Conservation (phyloP, 64 coral and sea anemone species). For the Pocillopora damicornis region DNA sequence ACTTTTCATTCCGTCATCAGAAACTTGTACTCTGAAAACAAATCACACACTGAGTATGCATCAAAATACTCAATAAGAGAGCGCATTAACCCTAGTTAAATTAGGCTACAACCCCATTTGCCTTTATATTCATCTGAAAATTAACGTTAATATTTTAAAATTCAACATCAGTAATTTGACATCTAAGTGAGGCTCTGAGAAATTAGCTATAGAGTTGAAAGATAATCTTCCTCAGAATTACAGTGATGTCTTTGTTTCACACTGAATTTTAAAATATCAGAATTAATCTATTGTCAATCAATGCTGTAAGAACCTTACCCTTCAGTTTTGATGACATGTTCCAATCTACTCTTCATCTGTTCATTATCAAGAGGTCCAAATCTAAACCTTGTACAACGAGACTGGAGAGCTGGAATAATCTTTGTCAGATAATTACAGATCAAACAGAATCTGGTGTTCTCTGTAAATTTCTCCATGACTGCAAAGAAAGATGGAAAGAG, state of each 20-base stretch:
- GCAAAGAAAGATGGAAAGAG: not conserved
- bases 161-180: too few relatives aligned
- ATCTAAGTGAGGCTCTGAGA: too few relatives aligned
- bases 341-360: conserved; percentile 79
- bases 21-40: conserved; percentile 65
- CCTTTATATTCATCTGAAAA: too few relatives aligned
- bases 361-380: conserved; percentile 89
- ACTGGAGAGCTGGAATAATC: conserved; percentile 98
- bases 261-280: not conserved
- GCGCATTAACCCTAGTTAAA: not conserved
- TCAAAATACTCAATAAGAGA: not conserved
- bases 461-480: conserved; percentile 99
- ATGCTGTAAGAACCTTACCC: conserved; percentile 40
- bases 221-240: too few relatives aligned
- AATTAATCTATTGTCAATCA: too few relatives aligned
- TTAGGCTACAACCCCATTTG: too few relatives aligned
- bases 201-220: too few relatives aligned
- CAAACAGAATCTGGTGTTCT: conserved; percentile 98
- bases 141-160: too few relatives aligned
- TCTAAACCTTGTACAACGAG: conserved; percentile 89
- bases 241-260: not conserved
- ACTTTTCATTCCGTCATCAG: conserved; percentile 86
- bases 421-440: conserved; percentile 98
- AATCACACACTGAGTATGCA: not conserved
- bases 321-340: conserved; percentile 89